Evolutionary conservation across 2,888 invertebrate species (phyloP), one percentile per base, ranked within the genome.

Genomic region (Ophion ventricosus): DNA sequence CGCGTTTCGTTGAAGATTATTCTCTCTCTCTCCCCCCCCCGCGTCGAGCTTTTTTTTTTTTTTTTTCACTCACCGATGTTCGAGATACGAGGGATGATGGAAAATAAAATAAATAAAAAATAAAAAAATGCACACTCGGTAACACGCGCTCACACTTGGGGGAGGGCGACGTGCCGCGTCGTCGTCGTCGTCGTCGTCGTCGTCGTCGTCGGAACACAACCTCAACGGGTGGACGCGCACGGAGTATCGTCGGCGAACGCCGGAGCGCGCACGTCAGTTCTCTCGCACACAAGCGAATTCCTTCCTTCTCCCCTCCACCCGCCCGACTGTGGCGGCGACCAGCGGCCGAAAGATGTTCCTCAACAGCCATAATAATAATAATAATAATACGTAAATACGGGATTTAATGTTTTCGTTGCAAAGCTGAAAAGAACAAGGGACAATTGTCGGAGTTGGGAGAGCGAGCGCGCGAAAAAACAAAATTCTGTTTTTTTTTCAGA

Each of bases 141-240:
- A 57, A 57, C 57, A 57, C 57, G 23, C 57, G 23, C 23, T 23
- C 20, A 57, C 57, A 20, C 2, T 23, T 23, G 23, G 2, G 10
- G n/a, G n/a, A n/a, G n/a, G n/a, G n/a, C n/a, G n/a, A 23, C 43
- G 43, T 40, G 66, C 66, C 43, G 49, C 49, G 49, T 49, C 49
- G 49, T 49, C 49, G 49, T 17, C 11, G 43, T 43, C 35, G 43
- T 43, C 43, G 43, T 43, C 43, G 49, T 49, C 49, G 49, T 49
- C 49, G 49, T 49, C 4, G 20, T 49, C 49, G 49, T 17, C 56
- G 25, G 17, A 10, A 49, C 49, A 26, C 70, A n/a, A 23, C 29
- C 61, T 69, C 49, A 17, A 43, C 43, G 69, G n/a, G 61, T 54
- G 69, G 67, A 56, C 69, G 69, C 69, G 69, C 69, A 70, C 69